A percentile compares a stretch with the other conserved stretches of the same genome.
Evolutionary conservation across 2,888 invertebrate species (phyloP).

Genomic region (Anoplius nigerrimus): DNA sequence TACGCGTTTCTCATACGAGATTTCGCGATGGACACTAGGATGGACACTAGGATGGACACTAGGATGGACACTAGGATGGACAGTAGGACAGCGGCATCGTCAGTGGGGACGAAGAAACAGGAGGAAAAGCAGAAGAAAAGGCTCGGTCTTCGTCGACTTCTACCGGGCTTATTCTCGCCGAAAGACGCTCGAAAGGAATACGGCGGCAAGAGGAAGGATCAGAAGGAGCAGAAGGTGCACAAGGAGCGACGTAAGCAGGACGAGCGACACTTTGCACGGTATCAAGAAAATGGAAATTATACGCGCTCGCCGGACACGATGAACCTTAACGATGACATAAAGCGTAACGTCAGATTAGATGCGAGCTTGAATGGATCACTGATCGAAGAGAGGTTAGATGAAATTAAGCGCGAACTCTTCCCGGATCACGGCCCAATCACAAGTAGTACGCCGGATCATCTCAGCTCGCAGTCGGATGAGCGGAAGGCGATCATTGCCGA

Average conservation of each 20-base stretch:
- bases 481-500: slow-evolving; percentile 35
- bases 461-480: slow-evolving; percentile 43
- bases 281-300: slow-evolving; percentile 70
- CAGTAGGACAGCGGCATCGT: slow-evolving; percentile 39
- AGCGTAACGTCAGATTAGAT: slow-evolving; percentile 67
- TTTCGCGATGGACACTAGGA: slow-evolving; percentile 69
- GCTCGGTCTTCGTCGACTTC: slow-evolving; percentile 63
- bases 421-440: slow-evolving; percentile 64
- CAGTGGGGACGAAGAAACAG: slow-evolving; percentile 72
- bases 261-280: slow-evolving; percentile 65
- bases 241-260: slow-evolving; percentile 64
- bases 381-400: slow-evolving; percentile 67
- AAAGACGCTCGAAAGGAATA: slow-evolving; percentile 69
- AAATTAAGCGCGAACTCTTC: slow-evolving; percentile 69
- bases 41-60: too few species aligned
- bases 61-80: too few species aligned
- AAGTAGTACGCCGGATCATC: slow-evolving; percentile 68
- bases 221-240: slow-evolving; percentile 65
- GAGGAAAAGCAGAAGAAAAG: slow-evolving; percentile 71
- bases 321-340: slow-evolving; percentile 71
- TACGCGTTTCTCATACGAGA: slow-evolving; percentile 68
- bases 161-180: slow-evolving; percentile 69
- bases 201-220: slow-evolving; percentile 62
- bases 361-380: slow-evolving; percentile 66
- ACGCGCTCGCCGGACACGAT: slow-evolving; percentile 69